Evolutionary conservation across 2,797 vertebrate genomes (phyloP), one percentile per base, ranked within the genome.

Genomic region (Melopsittacus undulatus): DNA sequence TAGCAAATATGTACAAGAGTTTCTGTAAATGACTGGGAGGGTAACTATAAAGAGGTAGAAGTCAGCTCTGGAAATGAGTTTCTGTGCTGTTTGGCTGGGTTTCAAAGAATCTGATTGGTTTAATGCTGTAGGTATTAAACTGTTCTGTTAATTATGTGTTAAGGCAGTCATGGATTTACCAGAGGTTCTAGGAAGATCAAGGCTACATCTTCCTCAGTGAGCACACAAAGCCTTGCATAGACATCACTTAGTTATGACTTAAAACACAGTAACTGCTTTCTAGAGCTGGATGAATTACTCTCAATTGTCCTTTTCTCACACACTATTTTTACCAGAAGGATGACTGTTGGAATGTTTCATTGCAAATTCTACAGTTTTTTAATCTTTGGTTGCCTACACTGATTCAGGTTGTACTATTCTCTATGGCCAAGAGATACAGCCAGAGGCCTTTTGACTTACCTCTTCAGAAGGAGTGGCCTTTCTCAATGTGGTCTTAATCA

Each of bases 121-220:
- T 81, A 92, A 94, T 78, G 86, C 24, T 73, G 32, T 75, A 90
- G 42, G 69, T 69, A 95, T 84, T 95, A 94, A 95, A 89, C 49
- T 86, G 66, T 83, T 78, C 77, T 94, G 56, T 91, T 92, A 96
- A 94, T 75, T 83, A 91, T 34, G 72, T 89, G 89, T 94, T 94
- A 91, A 96, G 77, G 75, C 81, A 89, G 80, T 49, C 74, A 67
- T 52, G 77, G 77, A 82, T 95, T 95, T 95, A 82, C 59, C 56
- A 93, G 67, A 64, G 32, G 54, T 90, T 84, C 78, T 90, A 70
- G 26, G 81, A 40, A 93, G 77, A 93, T 82, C 83, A 91, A 79
- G 80, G 59, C 36, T 62, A 63, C 30, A 34, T 51, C 62, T 91
- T 90, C 54, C 66, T 69, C 67, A 63, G 18, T 38, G 67, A 64